phyloP scores from a whole-genome alignment of 2,888 invertebrate species.

The Parochlus steinenii region DNA sequence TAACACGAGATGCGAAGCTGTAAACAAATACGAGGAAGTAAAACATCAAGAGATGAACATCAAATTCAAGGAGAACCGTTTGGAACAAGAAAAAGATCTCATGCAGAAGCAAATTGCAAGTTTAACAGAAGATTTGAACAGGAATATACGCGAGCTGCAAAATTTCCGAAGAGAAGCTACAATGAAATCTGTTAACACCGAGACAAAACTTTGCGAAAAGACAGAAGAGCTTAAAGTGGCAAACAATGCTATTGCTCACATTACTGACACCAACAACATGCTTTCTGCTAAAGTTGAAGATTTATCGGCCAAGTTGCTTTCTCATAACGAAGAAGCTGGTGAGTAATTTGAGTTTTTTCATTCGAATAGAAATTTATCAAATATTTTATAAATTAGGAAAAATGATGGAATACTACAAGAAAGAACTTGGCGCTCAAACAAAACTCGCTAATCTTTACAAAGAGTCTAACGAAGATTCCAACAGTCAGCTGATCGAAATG shows the following conservation, averaged over 20 bases:
- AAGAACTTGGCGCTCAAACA: slow-evolving; percentile 72
- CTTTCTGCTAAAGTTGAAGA: slow-evolving; percentile 50
- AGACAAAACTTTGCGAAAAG: slow-evolving; percentile 61
- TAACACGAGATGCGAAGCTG: slow-evolving; percentile 66
- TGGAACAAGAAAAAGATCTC: slow-evolving; percentile 65
- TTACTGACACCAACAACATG: slow-evolving; percentile 52
- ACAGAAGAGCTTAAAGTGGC: slow-evolving; percentile 61
- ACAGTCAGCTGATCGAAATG: slow-evolving; percentile 60
- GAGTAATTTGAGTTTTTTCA: too few relatives aligned
- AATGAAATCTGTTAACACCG: slow-evolving; percentile 43
- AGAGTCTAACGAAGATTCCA: slow-evolving; percentile 59
- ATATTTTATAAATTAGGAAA: slow-evolving; percentile 40
- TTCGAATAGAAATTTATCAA: too few relatives aligned
- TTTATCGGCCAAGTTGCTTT: slow-evolving; percentile 49
- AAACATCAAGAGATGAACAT: slow-evolving; percentile 61
- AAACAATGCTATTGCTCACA: slow-evolving; percentile 47
- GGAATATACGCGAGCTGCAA: slow-evolving; percentile 61
- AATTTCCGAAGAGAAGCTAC: slow-evolving; percentile 58
- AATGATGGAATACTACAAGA: slow-evolving; percentile 55
- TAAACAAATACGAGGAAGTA: slow-evolving; percentile 63
- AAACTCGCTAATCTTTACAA: slow-evolving; percentile 74
- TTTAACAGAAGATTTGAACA: slow-evolving; percentile 60
- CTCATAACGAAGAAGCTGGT: slow-evolving; percentile 56
- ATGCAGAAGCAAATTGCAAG: slow-evolving; percentile 62
- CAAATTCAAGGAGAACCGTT: slow-evolving; percentile 65